phyloP scores from a whole-genome alignment of 1,140 invertebrate genomes.

The Drosophila pruinosa region DNA sequence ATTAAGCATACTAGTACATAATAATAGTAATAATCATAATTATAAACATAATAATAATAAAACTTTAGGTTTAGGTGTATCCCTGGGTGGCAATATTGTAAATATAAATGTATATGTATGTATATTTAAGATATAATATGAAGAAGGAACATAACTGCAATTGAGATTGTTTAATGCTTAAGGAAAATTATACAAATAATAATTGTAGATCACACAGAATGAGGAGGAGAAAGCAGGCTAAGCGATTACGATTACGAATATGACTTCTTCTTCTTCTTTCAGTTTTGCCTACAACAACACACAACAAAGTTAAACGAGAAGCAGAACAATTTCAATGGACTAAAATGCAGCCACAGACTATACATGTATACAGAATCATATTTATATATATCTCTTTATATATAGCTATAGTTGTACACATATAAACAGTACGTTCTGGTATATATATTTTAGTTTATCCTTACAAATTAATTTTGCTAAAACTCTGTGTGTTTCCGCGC shows the following conservation, averaged over 20 bases:
- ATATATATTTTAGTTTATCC: not conserved
- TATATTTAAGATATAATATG: not conserved
- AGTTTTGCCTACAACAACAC: not conserved
- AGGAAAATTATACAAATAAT: constrained; percentile 11
- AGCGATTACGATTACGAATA: not conserved
- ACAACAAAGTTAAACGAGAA: constrained; percentile 8
- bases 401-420: constrained; percentile 6
- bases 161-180: constrained; percentile 6
- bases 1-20: constrained; percentile 14
- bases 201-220: constrained; percentile 29
- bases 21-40: constrained; percentile 9
- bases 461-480: constrained; percentile 17
- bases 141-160: not conserved
- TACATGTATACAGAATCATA: constrained; percentile 5
- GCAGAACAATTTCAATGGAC: constrained; percentile 17
- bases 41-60: constrained; percentile 20
- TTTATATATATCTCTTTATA: constrained; percentile 19
- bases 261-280: not conserved
- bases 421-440: not conserved
- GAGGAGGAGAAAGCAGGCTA: constrained; percentile 4
- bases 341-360: constrained; percentile 30
- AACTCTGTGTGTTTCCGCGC: not conserved
- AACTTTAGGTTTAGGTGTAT: constrained; percentile 23
- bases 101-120: too few relatives aligned
- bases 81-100: constrained; percentile 24